Base-by-base conservation (phyloP, 2,113 vertebrate species). In the Thunnus maccoyii region DNA sequence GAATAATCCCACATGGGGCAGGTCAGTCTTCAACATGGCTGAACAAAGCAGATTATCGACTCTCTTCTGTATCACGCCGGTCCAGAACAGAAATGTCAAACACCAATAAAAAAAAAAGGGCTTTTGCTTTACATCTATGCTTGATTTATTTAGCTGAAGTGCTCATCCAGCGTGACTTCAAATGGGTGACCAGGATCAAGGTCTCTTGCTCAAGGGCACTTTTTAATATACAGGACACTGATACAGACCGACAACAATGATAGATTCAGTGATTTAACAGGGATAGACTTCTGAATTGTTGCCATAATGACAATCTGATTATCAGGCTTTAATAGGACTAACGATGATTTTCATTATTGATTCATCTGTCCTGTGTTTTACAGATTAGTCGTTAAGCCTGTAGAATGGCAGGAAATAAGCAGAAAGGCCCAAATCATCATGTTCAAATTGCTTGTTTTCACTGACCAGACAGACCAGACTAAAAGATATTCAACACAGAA, bases 1-100 rank as follows among this genome's bases (percentile, higher is more conserved):
- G 70, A 80, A 86, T 86, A 92, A 91, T 91, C 82, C 85, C 65
- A 83, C 80, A 78, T 56, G 82, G 79, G 76, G 67, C 46, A 18
- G 73, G 70, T 80, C 67, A 56, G 78, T 70, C 84, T 71, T 84
- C 71, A 81, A 84, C 69, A 83, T 62, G 80, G 78, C 44, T 79
- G 72, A 82, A 86, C 81, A 88, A 86, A 90, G 78, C 63, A 82
- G 86, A 91, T 89, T 86, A 93, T 78, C 78, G 65, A 6, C 51
- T 75, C 32, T 75, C 36, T 63, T 76, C 62, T 58, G 55, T 25
- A 54, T 63, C 79, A 72, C 76, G 56, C 30, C 64, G 47, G 46
- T 61, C 58, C 46, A 70, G 62, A 63, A 70, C 54, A 76, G n/a
- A 78, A 74, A 90, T 58, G 61, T 74, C 52, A 70, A 68, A 69